A percentile compares a stretch with the other conserved stretches of the same genome.
phyloP scores from a whole-genome alignment of 2,113 vertebrate genomes.

The Sphyrna mokarran region DNA sequence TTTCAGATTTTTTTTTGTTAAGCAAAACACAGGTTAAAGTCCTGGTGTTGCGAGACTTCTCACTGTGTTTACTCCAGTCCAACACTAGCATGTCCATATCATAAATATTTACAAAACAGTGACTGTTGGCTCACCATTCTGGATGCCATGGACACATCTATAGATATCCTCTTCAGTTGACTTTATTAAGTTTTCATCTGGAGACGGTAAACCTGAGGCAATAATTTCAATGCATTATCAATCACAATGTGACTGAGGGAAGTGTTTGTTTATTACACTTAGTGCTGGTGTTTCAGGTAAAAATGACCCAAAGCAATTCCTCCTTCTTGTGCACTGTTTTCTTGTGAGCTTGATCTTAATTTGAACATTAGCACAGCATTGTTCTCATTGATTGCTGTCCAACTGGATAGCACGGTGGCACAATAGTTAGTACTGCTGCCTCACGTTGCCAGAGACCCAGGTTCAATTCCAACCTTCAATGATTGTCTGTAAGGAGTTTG shows the following conservation, averaged over 20 bases:
- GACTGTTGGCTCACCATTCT: background rate
- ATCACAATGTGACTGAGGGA: background rate
- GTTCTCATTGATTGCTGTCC: too few relatives aligned
- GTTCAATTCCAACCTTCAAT: too few relatives aligned
- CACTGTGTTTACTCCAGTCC: too few relatives aligned
- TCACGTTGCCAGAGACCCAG: too few relatives aligned
- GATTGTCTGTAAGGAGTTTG: too few relatives aligned
- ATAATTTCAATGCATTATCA: background rate
- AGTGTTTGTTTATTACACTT: background rate
- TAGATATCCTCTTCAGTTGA: too few relatives aligned
- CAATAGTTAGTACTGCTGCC: too few relatives aligned
- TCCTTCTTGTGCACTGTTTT: background rate
- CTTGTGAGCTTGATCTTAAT: background rate
- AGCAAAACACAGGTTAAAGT: too few relatives aligned
- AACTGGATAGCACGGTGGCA: too few relatives aligned
- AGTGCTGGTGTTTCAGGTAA: background rate
- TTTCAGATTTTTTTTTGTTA: too few relatives aligned
- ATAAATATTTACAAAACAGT: background rate
- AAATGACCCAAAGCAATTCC: background rate
- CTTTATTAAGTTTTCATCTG: background rate
- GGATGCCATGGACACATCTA: background rate
- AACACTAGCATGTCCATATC: too few relatives aligned
- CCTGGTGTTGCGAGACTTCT: too few relatives aligned
- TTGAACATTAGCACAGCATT: background rate
- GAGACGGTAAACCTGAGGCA: background rate